Percentiles rank a stretch among this genome's conserved stretches.
Conservation (phyloP, 92 coral and sea anemone species). For the Siderastrea radians region DNA sequence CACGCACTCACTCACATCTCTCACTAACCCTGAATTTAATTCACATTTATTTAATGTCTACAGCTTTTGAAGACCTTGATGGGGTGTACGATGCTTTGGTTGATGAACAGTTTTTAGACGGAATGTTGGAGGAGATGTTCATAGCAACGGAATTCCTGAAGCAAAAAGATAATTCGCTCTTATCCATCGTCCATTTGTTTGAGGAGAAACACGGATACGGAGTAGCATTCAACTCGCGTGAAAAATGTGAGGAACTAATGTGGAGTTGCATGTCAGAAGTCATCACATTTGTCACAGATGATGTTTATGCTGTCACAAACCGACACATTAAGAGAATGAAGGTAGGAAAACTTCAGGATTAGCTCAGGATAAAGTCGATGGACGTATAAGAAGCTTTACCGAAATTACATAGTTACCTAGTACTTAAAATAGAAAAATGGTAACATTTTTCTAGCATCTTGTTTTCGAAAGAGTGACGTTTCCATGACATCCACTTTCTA, state of each 20-base stretch:
- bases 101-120: neutral
- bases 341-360: neutral
- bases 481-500: too few species aligned
- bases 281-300: neutral
- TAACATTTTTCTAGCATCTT: too few species aligned
- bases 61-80: neutral
- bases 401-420: too few species aligned
- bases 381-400: too few species aligned
- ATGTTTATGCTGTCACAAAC: neutral
- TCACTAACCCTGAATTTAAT: neutral
- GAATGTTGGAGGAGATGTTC: slow-evolving; percentile 7
- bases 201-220: slow-evolving; percentile 20
- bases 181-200: neutral
- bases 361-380: neutral
- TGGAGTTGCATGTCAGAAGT: neutral
- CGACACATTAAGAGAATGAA: neutral
- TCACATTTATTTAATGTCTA: neutral
- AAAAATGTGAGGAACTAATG: neutral
- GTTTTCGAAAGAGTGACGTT: too few species aligned
- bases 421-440: too few species aligned
- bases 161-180: neutral
- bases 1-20: neutral
- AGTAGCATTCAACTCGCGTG: neutral
- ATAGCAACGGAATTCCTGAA: neutral
- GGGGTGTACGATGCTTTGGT: neutral